Base-by-base conservation (phyloP, 2,888 invertebrate genomes). In the Diarsia mendica region DNA sequence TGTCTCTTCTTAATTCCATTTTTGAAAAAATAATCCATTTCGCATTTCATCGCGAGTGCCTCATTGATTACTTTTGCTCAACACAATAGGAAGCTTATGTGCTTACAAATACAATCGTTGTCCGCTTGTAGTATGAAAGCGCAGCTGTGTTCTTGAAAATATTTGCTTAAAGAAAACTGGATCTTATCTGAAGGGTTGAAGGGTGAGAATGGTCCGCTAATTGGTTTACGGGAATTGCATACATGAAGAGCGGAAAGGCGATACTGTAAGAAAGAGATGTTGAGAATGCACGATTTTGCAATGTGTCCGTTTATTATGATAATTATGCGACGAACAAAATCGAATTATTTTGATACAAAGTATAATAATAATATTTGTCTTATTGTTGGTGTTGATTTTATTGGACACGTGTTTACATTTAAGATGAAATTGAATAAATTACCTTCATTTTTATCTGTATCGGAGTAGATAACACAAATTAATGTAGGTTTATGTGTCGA, bases 1-100 rank as follows among this genome's bases (percentile, higher is more conserved):
- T 96, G 96, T 96, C 96, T 95, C 95, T 95, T 94, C 95, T 95
- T 96, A 95, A 96, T 96, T 95, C 96, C 96, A 95, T 96, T 96
- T 96, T 96, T 95, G 94, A 96, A 96, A 96, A 96, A 96, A 96
- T 95, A 96, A 96, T 96, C 95, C 95, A 95, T 95, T 95, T 95
- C 95, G 95, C 94, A 94, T 96, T 95, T 95, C 94, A 95, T 95
- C 93, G 92, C 92, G 92, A 94, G 92, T 91, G 93, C 90, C 91
- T 93, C 94, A 94, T 94, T 95, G 94, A 95, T 94, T 92, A 87
- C 87, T 81, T 68, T 77, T 44, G 53, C 64, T 51, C 85, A 77
- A 84, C 63, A 75, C 63, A 93, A 85, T 89, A 82, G 88, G 78
- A 87, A 87, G 89, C 88, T 90, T 94, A 90, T 66, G 0, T 0